These are phyloP conservation scores for Nomada lathburiana DNA, from an alignment of 2,888 invertebrate genomes.

Conservation along the genomic window DNA sequence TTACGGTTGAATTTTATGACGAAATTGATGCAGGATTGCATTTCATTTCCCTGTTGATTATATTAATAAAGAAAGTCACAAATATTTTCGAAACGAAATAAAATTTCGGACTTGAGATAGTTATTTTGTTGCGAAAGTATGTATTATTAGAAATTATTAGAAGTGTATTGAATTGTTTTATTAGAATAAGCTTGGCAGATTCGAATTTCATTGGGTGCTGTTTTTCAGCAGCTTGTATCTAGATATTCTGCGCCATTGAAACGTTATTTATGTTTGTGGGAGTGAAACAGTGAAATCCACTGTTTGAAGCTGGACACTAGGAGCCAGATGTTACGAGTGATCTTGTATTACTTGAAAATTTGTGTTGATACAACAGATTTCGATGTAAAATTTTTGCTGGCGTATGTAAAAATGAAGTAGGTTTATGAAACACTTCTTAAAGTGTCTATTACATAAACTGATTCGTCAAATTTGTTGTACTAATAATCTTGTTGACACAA, in stretches of 20 bases:
- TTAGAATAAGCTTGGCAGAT: neutral
- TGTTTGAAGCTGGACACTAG: slow-evolving; percentile 29
- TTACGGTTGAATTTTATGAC: no score
- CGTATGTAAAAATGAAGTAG: neutral
- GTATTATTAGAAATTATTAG: neutral
- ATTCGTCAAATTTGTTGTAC: neutral
- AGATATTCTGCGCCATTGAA: neutral
- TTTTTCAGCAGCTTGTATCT: neutral
- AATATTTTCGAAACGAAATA: no score
- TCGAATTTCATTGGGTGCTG: neutral
- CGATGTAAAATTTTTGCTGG: slow-evolving; percentile 5
- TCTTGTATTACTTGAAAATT: slow-evolving; percentile 38
- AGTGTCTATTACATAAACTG: neutral
- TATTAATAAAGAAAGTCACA: no score
- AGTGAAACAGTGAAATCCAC: slow-evolving; percentile 17
- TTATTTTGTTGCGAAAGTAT: no score
- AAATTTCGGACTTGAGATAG: no score
- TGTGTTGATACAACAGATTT: slow-evolving; percentile 1
- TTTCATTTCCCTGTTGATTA: no score
- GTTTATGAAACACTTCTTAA: neutral
- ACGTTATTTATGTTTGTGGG: neutral
- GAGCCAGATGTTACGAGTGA: slow-evolving; percentile 1
- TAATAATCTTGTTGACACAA: no score
- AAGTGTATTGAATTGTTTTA: neutral
- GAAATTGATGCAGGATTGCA: no score